Conservation (phyloP, 2,888 invertebrate genomes). For the Xylophagus ater region DNA sequence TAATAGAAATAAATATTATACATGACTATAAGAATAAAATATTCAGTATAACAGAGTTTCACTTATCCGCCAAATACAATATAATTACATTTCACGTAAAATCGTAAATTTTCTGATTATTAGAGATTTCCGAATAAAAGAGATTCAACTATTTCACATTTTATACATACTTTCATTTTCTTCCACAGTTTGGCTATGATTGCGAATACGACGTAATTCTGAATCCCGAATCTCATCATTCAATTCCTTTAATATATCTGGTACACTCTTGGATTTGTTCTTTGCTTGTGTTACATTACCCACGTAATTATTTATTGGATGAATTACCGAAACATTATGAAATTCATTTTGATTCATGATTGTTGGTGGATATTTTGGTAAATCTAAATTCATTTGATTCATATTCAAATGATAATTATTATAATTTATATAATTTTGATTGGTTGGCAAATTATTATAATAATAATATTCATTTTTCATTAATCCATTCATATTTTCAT, state of each 20-base stretch:
- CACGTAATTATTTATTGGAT: conserved; percentile 5
- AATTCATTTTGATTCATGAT: not conserved
- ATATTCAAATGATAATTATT: conserved; percentile 15
- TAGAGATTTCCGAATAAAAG: too few relatives aligned
- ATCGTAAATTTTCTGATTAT: too few relatives aligned
- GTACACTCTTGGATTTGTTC: conserved; percentile 53
- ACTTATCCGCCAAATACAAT: too few relatives aligned
- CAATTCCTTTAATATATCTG: conserved; percentile 63
- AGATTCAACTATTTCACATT: too few relatives aligned
- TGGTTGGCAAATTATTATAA: conserved; percentile 37
- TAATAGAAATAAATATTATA: too few relatives aligned
- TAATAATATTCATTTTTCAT: conserved; percentile 39
- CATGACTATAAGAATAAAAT: too few relatives aligned
- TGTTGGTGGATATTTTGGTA: conserved; percentile 35
- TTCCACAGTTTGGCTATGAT: conserved; percentile 43
- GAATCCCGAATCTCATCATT: conserved; percentile 52
- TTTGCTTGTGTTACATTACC: conserved; percentile 22
- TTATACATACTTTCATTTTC: conserved; percentile 13
- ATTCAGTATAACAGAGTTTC: too few relatives aligned
- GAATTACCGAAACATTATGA: too few relatives aligned
- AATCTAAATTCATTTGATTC: conserved; percentile 27
- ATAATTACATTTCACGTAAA: too few relatives aligned
- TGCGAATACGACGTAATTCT: conserved; percentile 42
- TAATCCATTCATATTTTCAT: conserved; percentile 20
- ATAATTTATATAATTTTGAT: conserved; percentile 32